Base-by-base conservation (phyloP, 1,140 invertebrate genomes). In the Bombus turneri region DNA sequence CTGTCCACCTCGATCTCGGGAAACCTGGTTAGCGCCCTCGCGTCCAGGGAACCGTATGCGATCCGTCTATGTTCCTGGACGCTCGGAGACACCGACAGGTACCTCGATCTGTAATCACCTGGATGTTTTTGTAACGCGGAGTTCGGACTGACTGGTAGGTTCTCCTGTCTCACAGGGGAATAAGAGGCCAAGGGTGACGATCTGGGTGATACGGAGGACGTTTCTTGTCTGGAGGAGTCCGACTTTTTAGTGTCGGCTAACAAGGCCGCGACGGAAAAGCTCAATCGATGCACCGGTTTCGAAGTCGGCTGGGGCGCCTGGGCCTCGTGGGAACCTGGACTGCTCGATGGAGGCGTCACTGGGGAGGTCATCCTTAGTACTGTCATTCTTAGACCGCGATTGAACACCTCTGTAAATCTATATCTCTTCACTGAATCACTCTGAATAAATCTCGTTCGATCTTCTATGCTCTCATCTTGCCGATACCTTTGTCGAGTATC, bases 251-350 rank as follows among this genome's bases (percentile, higher is more conserved):
- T 95, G 86, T 96, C 94, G 2, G 95, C 95, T 5, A 96, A 75
- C 6, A 96, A 91, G 0, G 95, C 94, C 0, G 95, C 95, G n/a
- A 96, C 95, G 74, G 95, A 95, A 90, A 96, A 96, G 80, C 95
- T 96, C 57, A 96, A 91, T 66, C 92, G 90, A 28, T 95, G 94
- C 75, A 86, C 82, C 59, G 89, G 90, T 53, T 91, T 91, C 69
- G 90, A 80, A 31, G 92, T 91, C 39, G 92, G 86, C 75, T 91
- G 89, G 28, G 90, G 90, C 39, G 91, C 92, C 83, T 92, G 89
- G 2, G 91, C 90, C 81, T 92, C 91, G 28, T 93, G 90, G 39
- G 92, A 86, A 66, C 88, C 90, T 66, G 94, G 93, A 83, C 92
- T 93, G 77, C 92, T 94, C 86, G 94, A 92, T 43, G 93, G 91